Base-by-base conservation (phyloP, 2,888 invertebrate species). In the Callosobruchus maculatus region DNA sequence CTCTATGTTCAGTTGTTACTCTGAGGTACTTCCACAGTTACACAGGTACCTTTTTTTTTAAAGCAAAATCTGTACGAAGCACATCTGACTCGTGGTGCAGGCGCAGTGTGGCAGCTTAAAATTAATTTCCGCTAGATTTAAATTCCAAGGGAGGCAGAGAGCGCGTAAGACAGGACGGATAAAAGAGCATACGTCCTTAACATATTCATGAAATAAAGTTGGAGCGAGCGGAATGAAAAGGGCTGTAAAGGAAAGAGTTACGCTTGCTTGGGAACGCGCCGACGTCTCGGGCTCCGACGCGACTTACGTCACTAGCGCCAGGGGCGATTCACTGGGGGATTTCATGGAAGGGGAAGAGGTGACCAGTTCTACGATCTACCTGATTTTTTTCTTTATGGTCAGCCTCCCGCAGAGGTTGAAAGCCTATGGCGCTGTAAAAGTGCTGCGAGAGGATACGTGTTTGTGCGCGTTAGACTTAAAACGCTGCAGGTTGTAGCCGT, bases 171-270 rank as follows among this genome's bases (percentile, higher is more conserved):
- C 68, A 72, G 71, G 70, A 22, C 20, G 74, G 71, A 74, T 74
- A 73, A 74, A 70, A 72, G 70, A 74, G 72, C 70, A 73, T 74
- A 73, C 74, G 72, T 68, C 71, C 72, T 70, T 74, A 74, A 74
- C 74, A 72, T 74, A 72, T 74, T 74, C 72, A 74, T 72, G 74
- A 73, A 74, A 73, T 73, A 74, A 74, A 72, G 74, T 74, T 74
- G 72, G 72, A 71, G 70, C 49, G 49, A 49, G 49, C 49, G 49
- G 72, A 72, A 73, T 70, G 72, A 74, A 68, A 72, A 73, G 71
- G 70, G 71, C 74, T 49, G 72, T 74, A 74, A 74, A 74, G 72
- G 72, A 74, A 72, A 72, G 72, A 74, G 74, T 74, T 74, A 74
- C 72, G 74, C 68, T 71, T 74, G 68, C 70, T 74, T 72, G 70